Evolutionary conservation across 1,140 invertebrate genomes (phyloP).

Genomic region (Andrena cerasifolii): DNA sequence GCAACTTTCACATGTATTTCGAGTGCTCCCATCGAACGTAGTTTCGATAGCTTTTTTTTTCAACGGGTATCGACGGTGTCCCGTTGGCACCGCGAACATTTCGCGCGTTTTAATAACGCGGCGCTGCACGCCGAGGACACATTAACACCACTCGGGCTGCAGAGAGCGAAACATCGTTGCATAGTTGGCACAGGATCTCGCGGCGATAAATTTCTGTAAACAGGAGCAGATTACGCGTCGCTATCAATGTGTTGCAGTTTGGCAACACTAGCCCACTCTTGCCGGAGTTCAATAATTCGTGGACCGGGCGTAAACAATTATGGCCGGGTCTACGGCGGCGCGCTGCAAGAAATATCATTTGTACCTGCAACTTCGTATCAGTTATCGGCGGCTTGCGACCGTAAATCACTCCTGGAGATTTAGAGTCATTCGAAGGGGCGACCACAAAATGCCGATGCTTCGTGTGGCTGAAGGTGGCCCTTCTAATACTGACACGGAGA

Average conservation of each 20-base stretch:
- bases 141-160: slow-evolving; percentile 41
- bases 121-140: slow-evolving; percentile 11
- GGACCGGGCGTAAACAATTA: slow-evolving; percentile 42
- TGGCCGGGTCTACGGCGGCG: background rate
- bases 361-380: slow-evolving; percentile 33
- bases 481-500: background rate
- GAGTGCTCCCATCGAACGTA: too few species aligned
- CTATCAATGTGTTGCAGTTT: slow-evolving; percentile 59
- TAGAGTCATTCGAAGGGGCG: background rate
- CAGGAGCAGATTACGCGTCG: slow-evolving; percentile 59
- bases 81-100: too few species aligned
- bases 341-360: slow-evolving; percentile 28
- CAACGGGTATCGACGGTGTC: too few species aligned
- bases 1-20: too few species aligned
- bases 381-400: background rate
- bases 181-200: slow-evolving; percentile 61
- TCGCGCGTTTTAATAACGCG: slow-evolving; percentile 26
- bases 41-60: too few species aligned
- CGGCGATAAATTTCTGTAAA: slow-evolving; percentile 63
- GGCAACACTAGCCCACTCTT: slow-evolving; percentile 44
- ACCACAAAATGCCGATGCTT: background rate
- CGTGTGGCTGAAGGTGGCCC: background rate
- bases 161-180: slow-evolving; percentile 18
- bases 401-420: slow-evolving; percentile 8
- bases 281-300: slow-evolving; percentile 38